Percentiles rank a stretch among this genome's conserved stretches.
phyloP scores from a whole-genome alignment of 30 jellyfish, hydroid and myxozoan genomes.

The Cassiopea andromeda region DNA sequence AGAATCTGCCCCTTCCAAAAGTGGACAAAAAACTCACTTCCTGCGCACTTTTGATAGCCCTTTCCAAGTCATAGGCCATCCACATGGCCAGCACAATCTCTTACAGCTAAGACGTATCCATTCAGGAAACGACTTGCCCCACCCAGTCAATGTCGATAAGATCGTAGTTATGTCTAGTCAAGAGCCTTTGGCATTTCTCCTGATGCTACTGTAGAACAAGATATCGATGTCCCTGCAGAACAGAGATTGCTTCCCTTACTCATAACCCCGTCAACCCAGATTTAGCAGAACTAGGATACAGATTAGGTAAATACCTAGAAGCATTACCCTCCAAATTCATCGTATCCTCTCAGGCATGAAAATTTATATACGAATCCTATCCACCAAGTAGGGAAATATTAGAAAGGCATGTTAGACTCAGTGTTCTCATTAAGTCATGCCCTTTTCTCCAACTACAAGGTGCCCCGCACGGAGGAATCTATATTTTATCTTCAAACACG shows the following conservation, averaged over 20 bases:
- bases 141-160: conserved; percentile 35
- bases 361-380: neutral
- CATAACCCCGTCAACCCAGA: neutral
- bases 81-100: too few species aligned
- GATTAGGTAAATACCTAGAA: neutral
- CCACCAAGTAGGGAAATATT: neutral
- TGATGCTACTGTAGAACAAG: neutral
- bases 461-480: conserved; percentile 3
- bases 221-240: neutral
- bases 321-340: neutral
- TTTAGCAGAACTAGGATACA: conserved; percentile 1
- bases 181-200: conserved; percentile 13
- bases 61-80: too few species aligned
- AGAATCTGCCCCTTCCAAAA: too few species aligned
- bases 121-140: conserved; percentile 22
- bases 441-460: conserved; percentile 9
- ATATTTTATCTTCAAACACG: neutral
- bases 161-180: neutral
- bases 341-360: conserved; percentile 10
- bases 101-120: neutral
- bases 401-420: conserved; percentile 7
- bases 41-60: too few species aligned
- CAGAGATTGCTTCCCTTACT: neutral
- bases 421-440: conserved; percentile 12
- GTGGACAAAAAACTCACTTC: too few species aligned